Evolutionary conservation across 53 echinoderm and acorn worm species (phyloP).

Genomic region (Actinopyga echinites): DNA sequence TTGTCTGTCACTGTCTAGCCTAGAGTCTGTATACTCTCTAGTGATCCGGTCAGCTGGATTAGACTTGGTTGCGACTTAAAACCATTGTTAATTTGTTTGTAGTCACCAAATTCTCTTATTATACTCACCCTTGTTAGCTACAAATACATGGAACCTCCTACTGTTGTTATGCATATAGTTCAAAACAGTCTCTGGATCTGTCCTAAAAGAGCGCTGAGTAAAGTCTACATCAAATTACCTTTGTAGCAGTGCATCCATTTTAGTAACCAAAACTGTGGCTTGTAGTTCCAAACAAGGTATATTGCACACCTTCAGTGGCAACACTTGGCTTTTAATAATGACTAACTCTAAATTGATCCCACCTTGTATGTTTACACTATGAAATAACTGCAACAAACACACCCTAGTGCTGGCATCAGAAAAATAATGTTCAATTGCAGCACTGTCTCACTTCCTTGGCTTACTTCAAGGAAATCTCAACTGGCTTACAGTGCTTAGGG

Average conservation of each 20-base stretch:
- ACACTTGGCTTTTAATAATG: constrained; percentile 41
- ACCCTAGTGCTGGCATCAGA: constrained; percentile 59
- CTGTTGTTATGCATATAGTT: constrained; percentile 29
- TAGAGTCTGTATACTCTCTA: constrained; percentile 2
- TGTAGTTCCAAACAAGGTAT: constrained; percentile 33
- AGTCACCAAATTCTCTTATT: no score
- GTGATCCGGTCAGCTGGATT: constrained; percentile 4
- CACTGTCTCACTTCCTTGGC: constrained; percentile 12
- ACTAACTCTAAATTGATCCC: constrained; percentile 22
- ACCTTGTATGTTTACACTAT: constrained; percentile 18
- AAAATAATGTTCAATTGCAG: not conserved
- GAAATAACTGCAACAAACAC: constrained; percentile 59
- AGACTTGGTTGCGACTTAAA: no score
- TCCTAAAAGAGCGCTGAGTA: constrained; percentile 23
- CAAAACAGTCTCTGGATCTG: constrained; percentile 29
- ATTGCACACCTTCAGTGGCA: constrained; percentile 25
- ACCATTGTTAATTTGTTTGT: no score
- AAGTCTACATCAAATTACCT: not conserved
- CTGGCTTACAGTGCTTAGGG: not conserved
- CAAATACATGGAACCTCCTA: constrained; percentile 48
- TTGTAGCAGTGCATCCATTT: not conserved
- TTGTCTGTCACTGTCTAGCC: no score
- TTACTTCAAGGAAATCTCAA: constrained; percentile 31
- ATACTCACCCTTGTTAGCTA: constrained; percentile 44
- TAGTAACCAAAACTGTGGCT: constrained; percentile 12